phyloP scores from a whole-genome alignment of 2,113 vertebrate genomes.

The Ascaphus truei region DNA sequence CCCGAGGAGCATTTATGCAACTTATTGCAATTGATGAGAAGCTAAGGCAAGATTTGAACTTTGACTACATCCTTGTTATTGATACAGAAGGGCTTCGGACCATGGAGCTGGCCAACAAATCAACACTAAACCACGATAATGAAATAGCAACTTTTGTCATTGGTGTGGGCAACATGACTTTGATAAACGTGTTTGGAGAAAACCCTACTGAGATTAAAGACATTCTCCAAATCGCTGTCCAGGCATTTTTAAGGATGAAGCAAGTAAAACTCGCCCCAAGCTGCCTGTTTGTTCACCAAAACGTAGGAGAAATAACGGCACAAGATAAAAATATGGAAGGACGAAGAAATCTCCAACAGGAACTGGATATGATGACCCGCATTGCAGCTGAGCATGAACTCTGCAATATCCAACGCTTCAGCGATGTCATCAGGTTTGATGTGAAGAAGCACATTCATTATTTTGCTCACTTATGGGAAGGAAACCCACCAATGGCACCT shows the following conservation, averaged over 20 bases:
- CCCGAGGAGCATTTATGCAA: constrained; percentile 67
- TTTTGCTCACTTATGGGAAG: constrained; percentile 58
- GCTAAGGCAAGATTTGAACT: constrained; percentile 34
- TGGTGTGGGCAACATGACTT: constrained; percentile 56
- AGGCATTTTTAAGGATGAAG: constrained; percentile 65
- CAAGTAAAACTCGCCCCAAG: constrained; percentile 50
- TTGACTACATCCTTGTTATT: constrained; percentile 58
- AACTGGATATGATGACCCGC: constrained; percentile 51
- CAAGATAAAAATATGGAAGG: constrained; percentile 56
- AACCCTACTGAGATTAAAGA: constrained; percentile 61
- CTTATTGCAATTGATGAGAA: constrained; percentile 43
- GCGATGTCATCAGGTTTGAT: constrained; percentile 50
- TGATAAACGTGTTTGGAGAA: constrained; percentile 63
- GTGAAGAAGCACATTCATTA: constrained; percentile 53
- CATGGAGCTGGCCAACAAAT: constrained; percentile 42
- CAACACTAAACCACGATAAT: constrained; percentile 50
- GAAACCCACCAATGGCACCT: constrained; percentile 58
- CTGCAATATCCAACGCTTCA: constrained; percentile 43
- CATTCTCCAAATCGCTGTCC: constrained; percentile 51
- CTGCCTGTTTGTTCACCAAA: constrained; percentile 65
- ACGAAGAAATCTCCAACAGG: constrained; percentile 43
- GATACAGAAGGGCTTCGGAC: constrained; percentile 61
- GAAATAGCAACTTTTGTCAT: constrained; percentile 63
- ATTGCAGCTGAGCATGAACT: constrained; percentile 50
- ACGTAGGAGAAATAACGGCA: constrained; percentile 50